These are phyloP conservation scores for Drosophila leonis DNA, from an alignment of 2,888 invertebrate species.

Conservation along the genomic window DNA sequence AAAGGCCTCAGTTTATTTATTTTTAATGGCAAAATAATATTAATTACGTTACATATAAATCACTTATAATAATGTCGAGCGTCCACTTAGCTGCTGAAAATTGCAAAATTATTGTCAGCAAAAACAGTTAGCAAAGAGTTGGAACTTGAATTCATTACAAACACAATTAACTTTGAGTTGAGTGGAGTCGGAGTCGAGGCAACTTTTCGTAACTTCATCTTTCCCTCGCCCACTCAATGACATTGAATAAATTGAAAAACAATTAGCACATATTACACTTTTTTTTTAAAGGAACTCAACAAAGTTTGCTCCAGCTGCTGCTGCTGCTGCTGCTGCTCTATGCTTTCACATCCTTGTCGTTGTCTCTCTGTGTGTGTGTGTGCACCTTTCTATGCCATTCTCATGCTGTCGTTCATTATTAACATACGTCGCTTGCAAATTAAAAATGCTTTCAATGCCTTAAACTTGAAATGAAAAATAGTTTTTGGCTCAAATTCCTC, in stretches of 20 bases:
- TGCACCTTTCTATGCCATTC: conserved; percentile 11
- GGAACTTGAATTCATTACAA: conserved; percentile 27
- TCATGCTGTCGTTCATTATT: conserved; percentile 13
- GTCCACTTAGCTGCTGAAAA: conserved; percentile 2
- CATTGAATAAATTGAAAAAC: conserved; percentile 63
- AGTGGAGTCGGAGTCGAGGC: conserved; percentile 4
- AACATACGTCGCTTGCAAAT: conserved; percentile 4
- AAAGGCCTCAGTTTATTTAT: conserved; percentile 6
- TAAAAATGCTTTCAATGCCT: conserved; percentile 33
- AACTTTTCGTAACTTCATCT: conserved; percentile 55
- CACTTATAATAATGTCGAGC: conserved; percentile 41
- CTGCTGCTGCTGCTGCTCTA: conserved; percentile 29
- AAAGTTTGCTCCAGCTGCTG: conserved; percentile 48
- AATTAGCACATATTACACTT: conserved; percentile 52
- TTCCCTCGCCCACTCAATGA: not conserved
- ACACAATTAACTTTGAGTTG: conserved; percentile 50
- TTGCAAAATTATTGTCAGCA: conserved; percentile 28
- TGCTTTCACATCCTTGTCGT: not conserved
- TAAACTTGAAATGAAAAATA: conserved; percentile 44
- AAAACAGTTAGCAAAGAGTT: conserved; percentile 27
- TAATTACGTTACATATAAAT: conserved; percentile 53
- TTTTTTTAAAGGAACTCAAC: conserved; percentile 22
- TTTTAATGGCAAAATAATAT: conserved; percentile 24
- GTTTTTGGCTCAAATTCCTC: conserved; percentile 24
- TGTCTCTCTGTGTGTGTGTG: conserved; percentile 1